Base-by-base conservation (phyloP, 2,797 vertebrate genomes). In the Xyrichtys novacula region DNA sequence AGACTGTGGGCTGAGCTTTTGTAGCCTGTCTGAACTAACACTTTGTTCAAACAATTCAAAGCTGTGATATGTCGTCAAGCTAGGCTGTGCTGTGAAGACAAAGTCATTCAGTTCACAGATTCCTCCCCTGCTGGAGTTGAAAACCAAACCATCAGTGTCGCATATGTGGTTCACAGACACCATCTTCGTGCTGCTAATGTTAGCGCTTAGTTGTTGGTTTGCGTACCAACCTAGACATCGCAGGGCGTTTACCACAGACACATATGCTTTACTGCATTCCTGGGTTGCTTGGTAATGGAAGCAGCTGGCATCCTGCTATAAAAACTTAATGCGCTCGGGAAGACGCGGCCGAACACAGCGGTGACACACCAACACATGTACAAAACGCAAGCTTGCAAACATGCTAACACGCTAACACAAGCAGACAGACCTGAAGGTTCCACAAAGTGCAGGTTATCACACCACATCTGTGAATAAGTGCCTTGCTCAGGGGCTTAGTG, bases 231-330 rank as follows among this genome's bases (percentile, higher is more conserved):
- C 61, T 42, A 38, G 74, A 80, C 52, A 50, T 63, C 4, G 15
- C 29, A 19, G 76, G 65, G 62, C 60, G 56, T 87, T 80, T 78
- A 80, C 83, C 71, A 47, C 83, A 68, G 73, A 71, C 72, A 52
- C 59, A 44, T 57, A 56, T 40, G 32, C 74, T 78, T 78, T 72
- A 65, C 74, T 83, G 74, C 80, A 86, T 91, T 90, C 88, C 81
- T 76, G 74, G 59, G 78, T 60, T 66, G 58, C 74, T 72, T 57
- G 74, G 78, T 83, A 86, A 85, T 85, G 78, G 81, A 84, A 80
- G 75, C 76, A 79, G 81, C 78, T 32, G 65, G 76, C 66, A 85
- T 83, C 85, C 81, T 87, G 81, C 85, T 87, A 80, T 88, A 85
- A 89, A 87, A 81, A n/a, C 60, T 15, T 73, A 50, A 88, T 86